These are phyloP conservation scores for Perodicticus potto DNA, from an alignment of 2,797 vertebrate genomes.

Conservation along the genomic window DNA sequence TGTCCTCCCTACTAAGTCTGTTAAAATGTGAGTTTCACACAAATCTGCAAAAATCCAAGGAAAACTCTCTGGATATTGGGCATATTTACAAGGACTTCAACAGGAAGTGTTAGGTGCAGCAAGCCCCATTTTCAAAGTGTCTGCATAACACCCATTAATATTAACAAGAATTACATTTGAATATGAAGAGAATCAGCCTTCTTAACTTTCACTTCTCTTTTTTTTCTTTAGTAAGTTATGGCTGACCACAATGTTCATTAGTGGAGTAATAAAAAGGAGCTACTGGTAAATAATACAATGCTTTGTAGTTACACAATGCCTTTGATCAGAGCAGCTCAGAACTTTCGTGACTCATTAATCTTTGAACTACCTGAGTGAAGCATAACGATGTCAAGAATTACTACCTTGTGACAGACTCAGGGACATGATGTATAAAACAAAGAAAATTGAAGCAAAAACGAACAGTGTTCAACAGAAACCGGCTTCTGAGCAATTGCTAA, in stretches of 20 bases:
- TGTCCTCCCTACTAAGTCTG: background rate
- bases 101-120: background rate
- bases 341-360: constrained; percentile 68
- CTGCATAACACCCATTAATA: constrained; percentile 65
- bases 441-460: constrained; percentile 1
- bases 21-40: constrained; percentile 31
- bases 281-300: constrained; percentile 79
- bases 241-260: constrained; percentile 72
- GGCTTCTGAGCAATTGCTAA: background rate
- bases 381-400: constrained; percentile 44
- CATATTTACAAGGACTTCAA: background rate
- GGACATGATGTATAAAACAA: background rate
- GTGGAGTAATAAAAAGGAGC: constrained; percentile 65
- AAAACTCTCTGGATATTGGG: background rate
- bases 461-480: background rate
- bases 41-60: background rate
- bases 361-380: constrained; percentile 57
- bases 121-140: constrained; percentile 37
- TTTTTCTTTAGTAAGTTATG: constrained; percentile 43
- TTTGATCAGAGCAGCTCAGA: constrained; percentile 80
- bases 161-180: constrained; percentile 66
- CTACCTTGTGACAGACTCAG: background rate
- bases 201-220: constrained; percentile 43
- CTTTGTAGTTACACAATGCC: constrained; percentile 68
- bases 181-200: constrained; percentile 28